Base-by-base conservation (phyloP, 2,797 vertebrate species). In the Cossypha heuglini region DNA sequence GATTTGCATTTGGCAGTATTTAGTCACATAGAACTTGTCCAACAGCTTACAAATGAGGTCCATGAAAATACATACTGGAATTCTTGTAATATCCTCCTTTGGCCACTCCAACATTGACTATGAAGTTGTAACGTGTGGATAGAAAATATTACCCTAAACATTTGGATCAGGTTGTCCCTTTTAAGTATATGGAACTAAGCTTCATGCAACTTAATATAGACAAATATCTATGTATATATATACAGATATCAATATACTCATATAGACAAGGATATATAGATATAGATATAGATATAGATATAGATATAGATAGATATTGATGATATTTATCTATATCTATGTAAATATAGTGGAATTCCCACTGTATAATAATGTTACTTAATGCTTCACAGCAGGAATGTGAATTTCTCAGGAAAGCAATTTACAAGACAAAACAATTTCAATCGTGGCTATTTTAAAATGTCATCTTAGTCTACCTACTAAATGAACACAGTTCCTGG, bases 371-470 rank as follows among this genome's bases (percentile, higher is more conserved):
- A 40, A 48, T 6, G 4, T 57, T 74, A 52, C 24, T 45, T 57
- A 69, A 24, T 86, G 42, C 15, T 88, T 95, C n/a, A 33, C 43
- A 58, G 54, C 7, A 16, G 13, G 20, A 72, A 68, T 11, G 4
- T 57, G 24, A 82, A 48, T 54, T 75, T 22, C 24, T 62, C 24
- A 61, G 42, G 29, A 37, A 82, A 83, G 35, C 1, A 61, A 68
- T 74, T 76, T 82, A 29, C 25, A 88, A 52, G 29, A 45, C 22
- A 74, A 63, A 79, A 48, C 1, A n/a, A 24, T 72, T 86, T 84
- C 9, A 46, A 19, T 40, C 1, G 1, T 19, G 22, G 10, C 1
- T 3, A 0, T 58, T 54, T 72, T n/a, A 58, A 85, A 22, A 48
- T 12, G 2, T 54, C 14, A 76, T 25, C 24, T 46, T 31, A n/a